phyloP scores from a whole-genome alignment of 2,888 invertebrate species.

The Lordiphosa fenestrarum region DNA sequence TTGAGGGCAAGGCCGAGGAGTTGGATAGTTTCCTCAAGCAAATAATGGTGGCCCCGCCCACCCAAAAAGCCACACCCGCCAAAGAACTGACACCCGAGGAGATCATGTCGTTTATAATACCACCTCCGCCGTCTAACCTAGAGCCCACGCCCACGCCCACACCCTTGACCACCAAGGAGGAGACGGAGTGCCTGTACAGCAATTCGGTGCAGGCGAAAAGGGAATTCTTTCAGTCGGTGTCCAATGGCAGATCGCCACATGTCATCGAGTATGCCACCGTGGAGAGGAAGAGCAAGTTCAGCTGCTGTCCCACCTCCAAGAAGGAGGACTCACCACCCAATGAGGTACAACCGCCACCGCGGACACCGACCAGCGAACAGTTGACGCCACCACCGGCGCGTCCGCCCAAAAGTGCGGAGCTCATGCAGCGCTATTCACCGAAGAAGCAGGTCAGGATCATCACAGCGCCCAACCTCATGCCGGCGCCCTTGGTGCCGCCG shows the following conservation, averaged over 20 bases:
- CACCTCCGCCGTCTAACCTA: slow-evolving; percentile 87
- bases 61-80: slow-evolving; percentile 87
- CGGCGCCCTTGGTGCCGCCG: slow-evolving; percentile 51
- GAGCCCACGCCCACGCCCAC: slow-evolving; percentile 61
- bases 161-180: slow-evolving; percentile 6
- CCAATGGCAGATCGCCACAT: slow-evolving; percentile 76
- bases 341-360: slow-evolving; percentile 83
- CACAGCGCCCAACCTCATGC: slow-evolving; percentile 32
- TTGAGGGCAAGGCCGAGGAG: slow-evolving; percentile 84
- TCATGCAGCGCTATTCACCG: slow-evolving; percentile 77
- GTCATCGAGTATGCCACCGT: slow-evolving; percentile 88
- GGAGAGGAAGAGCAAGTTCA: slow-evolving; percentile 87
- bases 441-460: slow-evolving; percentile 66
- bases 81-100: slow-evolving; percentile 90
- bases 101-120: slow-evolving; percentile 92
- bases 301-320: slow-evolving; percentile 85
- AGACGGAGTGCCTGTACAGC: slow-evolving; percentile 81
- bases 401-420: slow-evolving; percentile 84
- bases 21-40: slow-evolving; percentile 92
- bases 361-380: slow-evolving; percentile 82
- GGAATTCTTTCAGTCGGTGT: slow-evolving; percentile 57
- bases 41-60: slow-evolving; percentile 89
- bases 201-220: slow-evolving; percentile 78
- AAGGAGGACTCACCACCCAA: slow-evolving; percentile 78
- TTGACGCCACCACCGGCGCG: slow-evolving; percentile 86